Evolutionary conservation across 2,113 vertebrate species (phyloP).

Genomic region (Gobius niger): DNA sequence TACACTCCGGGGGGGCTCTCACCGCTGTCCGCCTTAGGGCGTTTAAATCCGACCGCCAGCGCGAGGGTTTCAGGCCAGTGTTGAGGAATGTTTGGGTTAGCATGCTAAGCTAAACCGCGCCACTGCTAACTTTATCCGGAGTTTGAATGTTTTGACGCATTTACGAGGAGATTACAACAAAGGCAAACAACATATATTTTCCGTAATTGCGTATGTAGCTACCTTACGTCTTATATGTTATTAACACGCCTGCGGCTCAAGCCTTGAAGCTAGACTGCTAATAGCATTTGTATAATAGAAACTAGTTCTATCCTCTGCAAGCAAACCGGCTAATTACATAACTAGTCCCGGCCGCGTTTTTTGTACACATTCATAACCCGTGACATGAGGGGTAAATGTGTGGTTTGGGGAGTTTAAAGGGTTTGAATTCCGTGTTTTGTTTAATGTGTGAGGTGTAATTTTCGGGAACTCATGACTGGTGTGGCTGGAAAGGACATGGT

Average conservation of each 20-base stretch:
- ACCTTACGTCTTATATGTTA: rapidly evolving
- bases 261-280: conserved; percentile 28
- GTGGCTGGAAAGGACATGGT: conserved; percentile 60
- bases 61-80: neutral
- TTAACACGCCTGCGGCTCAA: neutral
- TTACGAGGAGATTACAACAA: neutral
- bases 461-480: conserved; percentile 53
- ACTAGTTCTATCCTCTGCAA: neutral
- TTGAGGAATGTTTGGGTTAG: neutral
- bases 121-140: neutral
- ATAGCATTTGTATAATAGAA: neutral
- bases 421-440: neutral
- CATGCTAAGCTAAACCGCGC: conserved; percentile 1
- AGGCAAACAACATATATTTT: neutral
- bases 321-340: conserved; percentile 57
- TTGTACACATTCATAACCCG: neutral
- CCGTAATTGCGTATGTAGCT: rapidly evolving
- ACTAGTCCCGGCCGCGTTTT: neutral
- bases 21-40: neutral
- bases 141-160: neutral
- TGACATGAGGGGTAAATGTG: neutral
- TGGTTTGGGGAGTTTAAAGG: neutral
- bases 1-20: neutral
- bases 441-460: conserved; percentile 17
- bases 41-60: neutral